A percentile compares a stretch with the other conserved stretches of the same genome.
Conservation (phyloP, 2,797 vertebrate genomes). For the Chiroxiphia lanceolata region DNA sequence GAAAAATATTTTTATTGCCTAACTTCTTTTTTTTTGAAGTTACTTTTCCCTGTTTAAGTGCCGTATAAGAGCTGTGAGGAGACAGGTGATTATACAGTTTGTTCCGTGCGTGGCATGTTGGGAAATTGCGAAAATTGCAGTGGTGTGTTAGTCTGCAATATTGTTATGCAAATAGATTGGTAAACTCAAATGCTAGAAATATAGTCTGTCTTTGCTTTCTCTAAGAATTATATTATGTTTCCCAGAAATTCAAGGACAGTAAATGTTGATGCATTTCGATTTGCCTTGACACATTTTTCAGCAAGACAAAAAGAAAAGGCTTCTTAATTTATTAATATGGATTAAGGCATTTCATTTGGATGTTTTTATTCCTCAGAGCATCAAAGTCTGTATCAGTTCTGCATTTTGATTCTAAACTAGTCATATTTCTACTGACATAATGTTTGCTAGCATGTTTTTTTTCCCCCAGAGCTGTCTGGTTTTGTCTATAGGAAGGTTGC, state of each 20-base stretch:
- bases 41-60: background rate
- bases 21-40: background rate
- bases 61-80: fast-evolving
- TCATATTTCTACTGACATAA: background rate
- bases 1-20: background rate
- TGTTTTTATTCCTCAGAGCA: background rate
- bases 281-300: background rate
- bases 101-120: background rate
- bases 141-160: background rate
- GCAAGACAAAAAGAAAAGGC: background rate
- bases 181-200: background rate
- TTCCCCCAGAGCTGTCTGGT: background rate
- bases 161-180: background rate
- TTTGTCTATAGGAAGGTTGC: background rate
- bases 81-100: background rate
- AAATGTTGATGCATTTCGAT: background rate
- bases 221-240: background rate
- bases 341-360: background rate
- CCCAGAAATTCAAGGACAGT: background rate
- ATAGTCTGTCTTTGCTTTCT: background rate
- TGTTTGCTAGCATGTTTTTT: background rate
- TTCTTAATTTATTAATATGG: background rate
- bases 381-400: background rate
- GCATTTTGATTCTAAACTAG: background rate
- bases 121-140: background rate